phyloP scores from a whole-genome alignment of 2,888 invertebrate species.

The Chrysomela aeneicollis region DNA sequence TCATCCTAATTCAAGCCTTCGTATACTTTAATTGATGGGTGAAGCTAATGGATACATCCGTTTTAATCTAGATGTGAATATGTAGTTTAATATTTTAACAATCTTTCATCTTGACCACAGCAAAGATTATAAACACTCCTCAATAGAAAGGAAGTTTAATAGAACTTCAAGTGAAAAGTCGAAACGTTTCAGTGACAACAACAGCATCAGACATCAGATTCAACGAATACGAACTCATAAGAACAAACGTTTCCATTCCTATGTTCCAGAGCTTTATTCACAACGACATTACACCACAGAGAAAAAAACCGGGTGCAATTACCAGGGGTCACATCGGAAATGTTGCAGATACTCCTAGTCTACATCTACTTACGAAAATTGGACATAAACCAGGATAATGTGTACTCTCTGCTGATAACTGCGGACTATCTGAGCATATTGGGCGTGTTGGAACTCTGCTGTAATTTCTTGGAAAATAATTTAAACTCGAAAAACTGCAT shows the following conservation, averaged over 20 bases:
- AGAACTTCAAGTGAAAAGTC: too few relatives aligned
- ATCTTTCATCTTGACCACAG: too few relatives aligned
- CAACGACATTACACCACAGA: conserved; percentile 79
- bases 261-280: conserved; percentile 76
- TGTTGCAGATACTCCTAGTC: conserved; percentile 80
- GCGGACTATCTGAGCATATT: conserved; percentile 90
- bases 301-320: conserved; percentile 73
- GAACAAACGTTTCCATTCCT: background rate
- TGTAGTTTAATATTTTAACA: too few relatives aligned
- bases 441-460: conserved; percentile 83
- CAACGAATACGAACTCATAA: too few relatives aligned
- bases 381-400: conserved; percentile 78
- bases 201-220: too few relatives aligned
- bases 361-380: conserved; percentile 86
- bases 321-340: conserved; percentile 78
- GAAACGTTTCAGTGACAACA: too few relatives aligned
- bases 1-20: too few relatives aligned
- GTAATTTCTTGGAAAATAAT: conserved; percentile 74
- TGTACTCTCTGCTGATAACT: conserved; percentile 80
- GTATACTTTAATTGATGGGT: too few relatives aligned
- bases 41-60: too few relatives aligned
- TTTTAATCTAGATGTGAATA: too few relatives aligned
- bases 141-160: too few relatives aligned
- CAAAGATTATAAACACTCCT: too few relatives aligned
- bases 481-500: conserved; percentile 83